A percentile compares a stretch with the other conserved stretches of the same genome.
These are phyloP conservation scores for Eupithecia exiguata DNA, from an alignment of 2,888 invertebrate species.

Conservation along the genomic window DNA sequence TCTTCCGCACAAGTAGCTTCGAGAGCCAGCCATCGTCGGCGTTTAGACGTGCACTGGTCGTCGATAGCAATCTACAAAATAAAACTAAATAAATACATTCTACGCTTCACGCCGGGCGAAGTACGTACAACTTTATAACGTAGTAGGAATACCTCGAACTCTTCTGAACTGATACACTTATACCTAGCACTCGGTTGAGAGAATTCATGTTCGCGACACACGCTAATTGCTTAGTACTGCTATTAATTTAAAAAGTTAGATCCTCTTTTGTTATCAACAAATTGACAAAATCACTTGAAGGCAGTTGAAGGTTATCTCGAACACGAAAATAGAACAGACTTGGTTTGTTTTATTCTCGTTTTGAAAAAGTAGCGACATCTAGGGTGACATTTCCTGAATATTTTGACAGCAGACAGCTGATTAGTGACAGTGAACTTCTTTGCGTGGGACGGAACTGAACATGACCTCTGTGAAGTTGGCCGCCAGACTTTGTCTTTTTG, in stretches of 20 bases:
- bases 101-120: slow-evolving; percentile 55
- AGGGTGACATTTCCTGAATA: slow-evolving; percentile 50
- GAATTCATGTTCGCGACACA: slow-evolving; percentile 68
- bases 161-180: slow-evolving; percentile 67
- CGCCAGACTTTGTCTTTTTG: no score
- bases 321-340: slow-evolving; percentile 70
- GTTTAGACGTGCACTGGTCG: slow-evolving; percentile 66
- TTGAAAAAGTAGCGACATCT: slow-evolving; percentile 66
- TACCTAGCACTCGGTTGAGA: slow-evolving; percentile 66
- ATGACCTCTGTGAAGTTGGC: no score
- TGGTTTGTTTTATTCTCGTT: slow-evolving; percentile 38
- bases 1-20: slow-evolving; percentile 93
- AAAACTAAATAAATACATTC: slow-evolving; percentile 44
- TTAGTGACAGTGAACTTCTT: slow-evolving; percentile 36
- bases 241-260: slow-evolving; percentile 51
- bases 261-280: slow-evolving; percentile 74
- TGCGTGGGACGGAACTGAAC: slow-evolving; percentile 13
- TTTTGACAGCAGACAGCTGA: slow-evolving; percentile 32
- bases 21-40: slow-evolving; percentile 93
- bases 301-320: slow-evolving; percentile 81
- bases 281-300: slow-evolving; percentile 82
- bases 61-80: slow-evolving; percentile 74
- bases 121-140: slow-evolving; percentile 20
- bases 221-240: slow-evolving; percentile 31
- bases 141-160: slow-evolving; percentile 66